Evolutionary conservation across 2,797 vertebrate species (phyloP).

Genomic region (Sylvia borin): DNA sequence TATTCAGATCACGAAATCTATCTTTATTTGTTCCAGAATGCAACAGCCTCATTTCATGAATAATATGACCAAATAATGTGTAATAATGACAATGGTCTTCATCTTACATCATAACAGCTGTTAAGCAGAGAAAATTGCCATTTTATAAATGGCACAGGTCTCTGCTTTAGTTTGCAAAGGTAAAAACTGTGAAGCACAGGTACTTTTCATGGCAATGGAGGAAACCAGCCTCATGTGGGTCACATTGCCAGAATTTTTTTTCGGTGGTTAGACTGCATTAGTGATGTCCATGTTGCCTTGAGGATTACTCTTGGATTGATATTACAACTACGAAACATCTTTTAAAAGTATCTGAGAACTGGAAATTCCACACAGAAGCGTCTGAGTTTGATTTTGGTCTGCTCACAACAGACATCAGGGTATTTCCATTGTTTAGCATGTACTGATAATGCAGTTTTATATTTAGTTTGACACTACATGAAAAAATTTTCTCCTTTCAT

Average conservation of each 20-base stretch:
- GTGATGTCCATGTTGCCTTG: neutral
- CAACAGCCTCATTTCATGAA: neutral
- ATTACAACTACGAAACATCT: neutral
- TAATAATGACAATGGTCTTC: neutral
- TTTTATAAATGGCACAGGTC: neutral
- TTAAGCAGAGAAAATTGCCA: neutral
- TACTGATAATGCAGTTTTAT: neutral
- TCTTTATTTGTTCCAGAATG: slow-evolving; percentile 51
- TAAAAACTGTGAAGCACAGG: neutral
- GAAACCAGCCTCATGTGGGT: neutral
- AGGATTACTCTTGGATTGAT: neutral
- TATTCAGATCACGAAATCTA: slow-evolving; percentile 4
- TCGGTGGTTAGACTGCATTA: neutral
- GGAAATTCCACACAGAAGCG: neutral
- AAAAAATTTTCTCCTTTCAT: neutral
- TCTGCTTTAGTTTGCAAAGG: neutral
- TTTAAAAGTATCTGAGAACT: neutral
- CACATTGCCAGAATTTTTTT: neutral
- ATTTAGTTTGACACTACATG: neutral
- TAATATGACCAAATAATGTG: slow-evolving; percentile 15
- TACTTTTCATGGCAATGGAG: neutral
- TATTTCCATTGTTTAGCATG: neutral
- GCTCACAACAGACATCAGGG: neutral
- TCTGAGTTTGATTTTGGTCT: neutral
- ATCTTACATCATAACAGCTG: neutral